Percentiles rank a stretch among this genome's conserved stretches.
phyloP scores from a whole-genome alignment of 2,888 invertebrate species.

The Dynastes tityus region DNA sequence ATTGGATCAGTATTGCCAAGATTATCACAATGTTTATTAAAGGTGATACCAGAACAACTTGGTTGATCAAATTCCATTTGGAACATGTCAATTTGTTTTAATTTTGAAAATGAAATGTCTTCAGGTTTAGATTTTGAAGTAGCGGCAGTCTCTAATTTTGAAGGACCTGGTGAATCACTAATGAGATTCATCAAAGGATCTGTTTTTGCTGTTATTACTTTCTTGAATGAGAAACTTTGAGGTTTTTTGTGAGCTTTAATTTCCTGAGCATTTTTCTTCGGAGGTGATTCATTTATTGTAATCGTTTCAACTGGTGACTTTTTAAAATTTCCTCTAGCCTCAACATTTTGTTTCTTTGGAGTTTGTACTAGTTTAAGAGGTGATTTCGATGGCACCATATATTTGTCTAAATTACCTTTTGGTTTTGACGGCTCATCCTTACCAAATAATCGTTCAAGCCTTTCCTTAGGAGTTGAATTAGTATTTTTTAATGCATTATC shows the following conservation, averaged over 20 bases:
- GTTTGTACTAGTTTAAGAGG: conserved; percentile 1
- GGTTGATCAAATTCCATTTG: neutral
- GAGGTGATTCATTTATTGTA: neutral
- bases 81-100: neutral
- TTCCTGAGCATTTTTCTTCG: neutral
- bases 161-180: neutral
- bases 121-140: neutral
- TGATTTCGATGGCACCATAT: neutral
- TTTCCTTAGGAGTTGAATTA: neutral
- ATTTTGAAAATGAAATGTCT: neutral
- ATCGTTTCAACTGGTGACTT: neutral
- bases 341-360: neutral
- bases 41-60: neutral
- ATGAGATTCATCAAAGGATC: conserved; percentile 3
- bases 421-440: neutral
- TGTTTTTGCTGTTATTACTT: neutral
- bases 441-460: neutral
- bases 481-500: neutral
- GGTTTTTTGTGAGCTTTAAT: neutral
- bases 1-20: conserved; percentile 8
- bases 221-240: conserved; percentile 12
- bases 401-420: neutral
- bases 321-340: neutral
- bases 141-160: neutral
- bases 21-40: neutral